Conservation (phyloP, 2,888 invertebrate species). For the Pyrocoelia pectoralis region DNA sequence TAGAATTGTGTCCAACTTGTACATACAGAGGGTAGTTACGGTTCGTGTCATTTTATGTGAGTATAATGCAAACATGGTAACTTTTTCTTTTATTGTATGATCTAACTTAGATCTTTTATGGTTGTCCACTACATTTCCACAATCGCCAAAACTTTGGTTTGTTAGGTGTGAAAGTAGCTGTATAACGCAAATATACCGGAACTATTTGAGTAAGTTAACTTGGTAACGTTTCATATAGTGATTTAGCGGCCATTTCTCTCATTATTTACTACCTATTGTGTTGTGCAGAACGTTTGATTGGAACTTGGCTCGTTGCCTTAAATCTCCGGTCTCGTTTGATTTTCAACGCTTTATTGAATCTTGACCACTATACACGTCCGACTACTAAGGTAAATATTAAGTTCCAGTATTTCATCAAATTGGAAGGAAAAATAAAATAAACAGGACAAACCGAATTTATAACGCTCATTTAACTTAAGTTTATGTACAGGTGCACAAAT, state of each 20-base stretch:
- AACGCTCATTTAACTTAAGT: background rate
- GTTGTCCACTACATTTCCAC: background rate
- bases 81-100: background rate
- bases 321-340: slow-evolving; percentile 26
- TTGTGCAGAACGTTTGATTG: slow-evolving; percentile 29
- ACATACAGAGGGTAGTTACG: background rate
- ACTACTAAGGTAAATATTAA: slow-evolving; percentile 27
- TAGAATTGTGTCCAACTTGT: background rate
- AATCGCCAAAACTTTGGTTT: too few species aligned
- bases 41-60: background rate
- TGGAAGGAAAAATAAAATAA: slow-evolving; percentile 19
- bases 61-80: background rate
- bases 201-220: background rate
- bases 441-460: background rate
- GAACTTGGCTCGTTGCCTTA: slow-evolving; percentile 32
- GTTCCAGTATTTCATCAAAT: slow-evolving; percentile 18
- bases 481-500: slow-evolving; percentile 25
- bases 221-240: slow-evolving; percentile 8
- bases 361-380: slow-evolving; percentile 26
- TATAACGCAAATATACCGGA: background rate
- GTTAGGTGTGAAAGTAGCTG: background rate
- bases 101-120: background rate
- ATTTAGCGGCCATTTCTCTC: slow-evolving; percentile 18
- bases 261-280: slow-evolving; percentile 31
- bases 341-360: slow-evolving; percentile 27